Evolutionary conservation across 2,113 vertebrate species (phyloP), one percentile per base, ranked within the genome.

Genomic region (Gobiocypris rarus): DNA sequence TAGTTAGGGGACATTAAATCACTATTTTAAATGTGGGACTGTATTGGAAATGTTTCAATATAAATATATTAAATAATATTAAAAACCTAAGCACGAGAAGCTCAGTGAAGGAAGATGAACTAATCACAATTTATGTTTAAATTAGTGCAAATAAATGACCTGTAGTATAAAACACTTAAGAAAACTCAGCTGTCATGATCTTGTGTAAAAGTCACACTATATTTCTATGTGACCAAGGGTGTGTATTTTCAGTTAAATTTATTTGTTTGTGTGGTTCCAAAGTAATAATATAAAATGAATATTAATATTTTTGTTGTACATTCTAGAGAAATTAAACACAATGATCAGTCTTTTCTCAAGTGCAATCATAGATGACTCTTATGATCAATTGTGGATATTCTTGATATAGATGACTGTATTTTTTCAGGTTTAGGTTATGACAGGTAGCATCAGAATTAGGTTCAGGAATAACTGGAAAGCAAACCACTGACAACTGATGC

Each of bases 381-480:
- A 24, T 73, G 41, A 73, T 45, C 2, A 2, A 7, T 34, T 24
- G 9, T 19, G 2, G 19, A 71, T 73, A 73, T 26, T 73, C 41
- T 26, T 43, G 11, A 69, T 67, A 26, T 14, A 73, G 41, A 73
- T 8, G 0, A 26, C 41, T 13, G 48, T 38, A 26, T 73, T 73
- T 38, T 9, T 14, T 26, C n/a, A 73, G n/a, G 41, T 3, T 43
- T 43, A 19, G 2, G 34, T 45, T 73, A 73, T 24, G 22, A 9
- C 41, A 45, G n/a, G 24, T 48, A 73, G n/a, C 70, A 73, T 14
- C n/a, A 73, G 9, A 22, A n/a, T 73, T 73, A 73, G 70, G 22
- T n/a, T 4, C 2, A 41, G 38, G 34, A 70, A 70, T 41, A 73
- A 24, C 5, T 45, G 41, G n/a, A 41, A 41, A 77, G 31, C 19